These are phyloP conservation scores for Pseudopleuronectes americanus DNA, from an alignment of 2,797 vertebrate genomes.

Conservation along the genomic window DNA sequence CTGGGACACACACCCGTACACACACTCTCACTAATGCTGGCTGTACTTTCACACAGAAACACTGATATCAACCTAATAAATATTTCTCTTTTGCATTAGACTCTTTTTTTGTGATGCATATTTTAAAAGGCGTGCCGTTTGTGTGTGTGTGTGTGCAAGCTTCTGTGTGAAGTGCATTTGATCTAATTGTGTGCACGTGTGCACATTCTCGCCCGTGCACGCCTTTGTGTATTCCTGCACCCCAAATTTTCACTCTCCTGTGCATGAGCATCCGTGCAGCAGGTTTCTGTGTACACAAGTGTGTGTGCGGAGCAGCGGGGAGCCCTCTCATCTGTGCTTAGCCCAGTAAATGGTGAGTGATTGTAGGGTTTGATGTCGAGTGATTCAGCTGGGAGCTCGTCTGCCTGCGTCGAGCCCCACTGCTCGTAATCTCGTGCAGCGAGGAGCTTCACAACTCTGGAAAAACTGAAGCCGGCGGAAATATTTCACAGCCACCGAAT, in stretches of 20 bases:
- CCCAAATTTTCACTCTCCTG: constrained; percentile 25
- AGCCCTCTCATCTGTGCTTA: constrained; percentile 78
- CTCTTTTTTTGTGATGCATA: constrained; percentile 66
- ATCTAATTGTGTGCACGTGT: constrained; percentile 24
- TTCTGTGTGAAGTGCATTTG: constrained; percentile 25
- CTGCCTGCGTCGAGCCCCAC: constrained; percentile 68
- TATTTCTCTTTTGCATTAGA: constrained; percentile 80
- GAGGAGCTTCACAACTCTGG: constrained; percentile 38
- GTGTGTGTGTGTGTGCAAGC: constrained; percentile 38
- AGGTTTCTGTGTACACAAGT: constrained; percentile 53
- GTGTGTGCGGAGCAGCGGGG: constrained; percentile 43
- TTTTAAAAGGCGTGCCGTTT: constrained; percentile 68
- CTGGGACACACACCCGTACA: constrained; percentile 43
- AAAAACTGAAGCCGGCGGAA: constrained; percentile 45
- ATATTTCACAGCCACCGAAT: constrained; percentile 46
- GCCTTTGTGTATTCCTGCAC: constrained; percentile 16
- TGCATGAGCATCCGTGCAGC: constrained; percentile 37
- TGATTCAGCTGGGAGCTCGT: constrained; percentile 76
- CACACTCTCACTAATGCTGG: constrained; percentile 37
- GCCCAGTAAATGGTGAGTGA: constrained; percentile 79
- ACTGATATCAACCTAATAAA: constrained; percentile 75
- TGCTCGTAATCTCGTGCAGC: constrained; percentile 66
- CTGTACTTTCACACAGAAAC: constrained; percentile 51
- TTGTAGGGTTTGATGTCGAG: constrained; percentile 80
- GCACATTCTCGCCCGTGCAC: background rate